Conservation (phyloP, 2,113 vertebrate species). For the Clarias batrachus region DNA sequence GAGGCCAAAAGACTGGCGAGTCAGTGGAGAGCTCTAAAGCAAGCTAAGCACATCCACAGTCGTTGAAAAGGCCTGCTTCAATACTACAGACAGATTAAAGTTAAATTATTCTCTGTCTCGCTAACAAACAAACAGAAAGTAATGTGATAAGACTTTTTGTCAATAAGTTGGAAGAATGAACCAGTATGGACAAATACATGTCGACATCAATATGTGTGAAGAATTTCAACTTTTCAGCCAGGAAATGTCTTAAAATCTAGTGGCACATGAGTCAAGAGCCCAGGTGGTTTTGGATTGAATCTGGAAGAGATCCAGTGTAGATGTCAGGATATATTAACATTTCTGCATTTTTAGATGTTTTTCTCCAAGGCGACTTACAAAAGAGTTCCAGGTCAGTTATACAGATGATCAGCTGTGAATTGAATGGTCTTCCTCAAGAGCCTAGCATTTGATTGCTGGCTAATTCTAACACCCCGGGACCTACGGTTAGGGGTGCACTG, state of each 20-base stretch:
- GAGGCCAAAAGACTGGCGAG: conserved; percentile 66
- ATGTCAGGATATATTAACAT: conserved; percentile 17
- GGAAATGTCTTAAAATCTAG: background rate
- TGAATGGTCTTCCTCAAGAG: background rate
- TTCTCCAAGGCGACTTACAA: background rate
- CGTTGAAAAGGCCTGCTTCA: conserved; percentile 4
- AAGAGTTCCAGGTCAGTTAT: background rate
- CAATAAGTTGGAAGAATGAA: background rate
- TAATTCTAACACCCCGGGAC: background rate
- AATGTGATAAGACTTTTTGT: conserved; percentile 8
- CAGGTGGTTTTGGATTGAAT: background rate
- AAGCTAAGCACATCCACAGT: conserved; percentile 60
- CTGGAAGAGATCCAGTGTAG: conserved; percentile 1
- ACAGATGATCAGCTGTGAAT: background rate
- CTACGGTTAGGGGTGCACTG: background rate
- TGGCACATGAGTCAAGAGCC: background rate
- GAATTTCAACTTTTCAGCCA: background rate
- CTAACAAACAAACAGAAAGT: conserved; percentile 30
- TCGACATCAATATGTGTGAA: background rate
- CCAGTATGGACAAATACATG: conserved; percentile 6
- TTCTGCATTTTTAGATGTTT: conserved; percentile 2
- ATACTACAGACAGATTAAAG: conserved; percentile 2
- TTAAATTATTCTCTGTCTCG: conserved; percentile 12
- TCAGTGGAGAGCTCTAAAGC: conserved; percentile 59
- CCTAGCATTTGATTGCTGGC: background rate